Evolutionary conservation across 1,140 invertebrate genomes (phyloP).

Genomic region (Lepidurus apus): DNA sequence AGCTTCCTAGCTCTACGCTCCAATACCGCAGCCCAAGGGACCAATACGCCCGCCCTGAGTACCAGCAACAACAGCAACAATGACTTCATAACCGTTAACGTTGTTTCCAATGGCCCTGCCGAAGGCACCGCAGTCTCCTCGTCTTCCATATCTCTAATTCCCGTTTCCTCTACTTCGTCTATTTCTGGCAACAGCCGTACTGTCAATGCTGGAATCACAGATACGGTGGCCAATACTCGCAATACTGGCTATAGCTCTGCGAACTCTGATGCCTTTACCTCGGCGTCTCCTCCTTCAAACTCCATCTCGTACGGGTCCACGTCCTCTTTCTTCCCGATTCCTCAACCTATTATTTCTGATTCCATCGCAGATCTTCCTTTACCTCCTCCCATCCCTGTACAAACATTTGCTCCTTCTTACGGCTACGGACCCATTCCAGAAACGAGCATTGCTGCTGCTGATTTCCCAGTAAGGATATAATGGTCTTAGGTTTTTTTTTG

Average conservation of each 20-base stretch:
- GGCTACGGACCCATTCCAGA: neutral
- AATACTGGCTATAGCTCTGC: neutral
- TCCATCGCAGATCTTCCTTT: neutral
- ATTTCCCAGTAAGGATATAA: neutral
- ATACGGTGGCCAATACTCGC: neutral
- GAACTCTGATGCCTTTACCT: neutral
- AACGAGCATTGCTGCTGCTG: neutral
- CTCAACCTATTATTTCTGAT: neutral
- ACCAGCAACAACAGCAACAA: neutral
- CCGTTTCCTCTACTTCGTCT: neutral
- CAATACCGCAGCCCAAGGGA: neutral
- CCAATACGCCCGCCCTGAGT: too few species aligned
- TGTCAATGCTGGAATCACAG: neutral
- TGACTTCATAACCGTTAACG: neutral
- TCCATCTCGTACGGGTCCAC: neutral
- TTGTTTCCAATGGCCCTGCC: neutral
- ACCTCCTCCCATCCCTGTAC: neutral
- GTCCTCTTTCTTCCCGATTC: neutral
- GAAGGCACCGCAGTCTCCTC: too few species aligned
- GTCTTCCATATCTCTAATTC: neutral
- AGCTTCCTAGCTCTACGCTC: neutral
- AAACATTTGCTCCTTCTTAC: neutral
- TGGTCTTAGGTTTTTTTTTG: too few species aligned
- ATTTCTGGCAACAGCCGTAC: neutral
- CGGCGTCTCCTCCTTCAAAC: neutral